Percentiles rank a stretch among this genome's conserved stretches.
These are phyloP conservation scores for Scylla paramamosain DNA, from an alignment of 1,140 invertebrate genomes.

Conservation along the genomic window DNA sequence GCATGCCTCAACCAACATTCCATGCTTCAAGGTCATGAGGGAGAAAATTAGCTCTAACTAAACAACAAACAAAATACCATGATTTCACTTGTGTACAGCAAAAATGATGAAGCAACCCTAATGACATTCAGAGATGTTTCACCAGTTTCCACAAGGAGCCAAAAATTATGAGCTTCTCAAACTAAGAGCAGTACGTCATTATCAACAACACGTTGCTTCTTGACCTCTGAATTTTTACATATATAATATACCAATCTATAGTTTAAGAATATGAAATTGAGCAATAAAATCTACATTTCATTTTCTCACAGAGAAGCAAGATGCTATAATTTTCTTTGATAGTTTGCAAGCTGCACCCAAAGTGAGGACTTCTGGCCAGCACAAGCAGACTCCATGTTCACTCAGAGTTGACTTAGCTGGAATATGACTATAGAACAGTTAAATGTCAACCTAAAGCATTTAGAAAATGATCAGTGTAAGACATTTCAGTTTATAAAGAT, in stretches of 20 bases:
- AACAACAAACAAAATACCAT: constrained; percentile 27
- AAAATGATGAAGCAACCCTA: constrained; percentile 41
- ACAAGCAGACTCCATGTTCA: not conserved
- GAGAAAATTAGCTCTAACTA: constrained; percentile 53
- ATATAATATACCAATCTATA: constrained; percentile 15
- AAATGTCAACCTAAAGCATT: not conserved
- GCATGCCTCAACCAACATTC: constrained; percentile 72
- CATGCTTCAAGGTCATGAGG: constrained; percentile 57
- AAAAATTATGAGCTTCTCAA: constrained; percentile 2
- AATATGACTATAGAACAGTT: not conserved
- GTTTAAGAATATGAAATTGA: constrained; percentile 56
- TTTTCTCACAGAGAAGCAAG: constrained; percentile 57
- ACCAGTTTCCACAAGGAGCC: not conserved
- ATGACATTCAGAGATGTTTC: not conserved
- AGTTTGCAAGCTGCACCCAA: not conserved
- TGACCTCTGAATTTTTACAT: not conserved
- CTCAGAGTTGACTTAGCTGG: not conserved
- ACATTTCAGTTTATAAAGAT: not conserved
- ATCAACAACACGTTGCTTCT: not conserved
- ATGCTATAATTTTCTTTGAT: constrained; percentile 49
- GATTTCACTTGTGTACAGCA: constrained; percentile 51
- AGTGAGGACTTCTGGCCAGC: not conserved
- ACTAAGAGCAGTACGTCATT: not conserved
- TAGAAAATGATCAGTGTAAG: not conserved
- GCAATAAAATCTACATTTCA: constrained; percentile 54